phyloP scores from a whole-genome alignment of 2,888 invertebrate genomes.

The Tridacna gigas region DNA sequence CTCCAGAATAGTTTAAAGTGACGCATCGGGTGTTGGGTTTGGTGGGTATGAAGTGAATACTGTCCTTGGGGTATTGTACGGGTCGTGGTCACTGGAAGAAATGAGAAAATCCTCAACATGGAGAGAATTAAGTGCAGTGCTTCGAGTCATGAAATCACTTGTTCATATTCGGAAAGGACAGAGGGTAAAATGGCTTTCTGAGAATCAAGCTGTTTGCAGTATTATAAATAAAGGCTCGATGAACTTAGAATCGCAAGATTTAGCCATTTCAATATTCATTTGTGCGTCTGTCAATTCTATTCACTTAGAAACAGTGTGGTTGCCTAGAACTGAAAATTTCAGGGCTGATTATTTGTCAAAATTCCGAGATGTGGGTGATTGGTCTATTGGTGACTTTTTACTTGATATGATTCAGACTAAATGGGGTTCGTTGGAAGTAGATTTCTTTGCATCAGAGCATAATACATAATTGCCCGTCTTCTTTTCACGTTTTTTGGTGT shows the following conservation, averaged over 20 bases:
- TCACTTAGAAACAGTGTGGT: too few species aligned
- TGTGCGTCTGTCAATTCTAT: too few species aligned
- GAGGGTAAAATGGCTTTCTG: too few species aligned
- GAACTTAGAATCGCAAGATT: too few species aligned
- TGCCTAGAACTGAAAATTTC: neutral
- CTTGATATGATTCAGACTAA: neutral
- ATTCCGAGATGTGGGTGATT: neutral
- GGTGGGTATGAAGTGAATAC: conserved; percentile 27
- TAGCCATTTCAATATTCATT: too few species aligned
- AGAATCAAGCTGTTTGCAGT: too few species aligned
- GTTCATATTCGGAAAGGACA: too few species aligned
- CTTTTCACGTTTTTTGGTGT: neutral
- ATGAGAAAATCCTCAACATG: too few species aligned
- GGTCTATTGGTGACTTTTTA: neutral
- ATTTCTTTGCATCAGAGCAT: neutral
- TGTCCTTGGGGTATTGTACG: conserved; percentile 25
- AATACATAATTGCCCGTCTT: neutral
- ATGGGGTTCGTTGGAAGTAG: neutral
- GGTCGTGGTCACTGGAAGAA: too few species aligned
- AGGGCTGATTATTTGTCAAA: neutral
- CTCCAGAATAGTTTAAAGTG: conserved; percentile 26
- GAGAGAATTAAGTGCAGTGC: too few species aligned
- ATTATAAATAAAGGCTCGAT: too few species aligned
- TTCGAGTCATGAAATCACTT: too few species aligned
- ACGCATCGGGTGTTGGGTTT: conserved; percentile 25